These are phyloP conservation scores for Mesopsocus fuscifrons DNA, from an alignment of 2,888 invertebrate species.

Conservation along the genomic window DNA sequence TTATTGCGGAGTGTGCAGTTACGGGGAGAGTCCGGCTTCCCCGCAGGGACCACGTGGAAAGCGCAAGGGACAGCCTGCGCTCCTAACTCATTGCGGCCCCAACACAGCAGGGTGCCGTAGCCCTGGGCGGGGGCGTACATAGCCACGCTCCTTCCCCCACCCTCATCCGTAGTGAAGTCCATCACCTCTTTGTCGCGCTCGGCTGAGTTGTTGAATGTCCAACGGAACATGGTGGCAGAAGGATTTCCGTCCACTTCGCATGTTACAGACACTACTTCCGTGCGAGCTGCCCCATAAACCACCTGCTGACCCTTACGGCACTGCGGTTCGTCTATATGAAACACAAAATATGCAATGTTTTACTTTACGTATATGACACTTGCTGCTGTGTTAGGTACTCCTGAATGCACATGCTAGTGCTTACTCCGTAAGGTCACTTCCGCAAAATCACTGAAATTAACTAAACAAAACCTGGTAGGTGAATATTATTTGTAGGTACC, in stretches of 20 bases:
- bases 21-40: conserved; percentile 23
- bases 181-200: conserved; percentile 16
- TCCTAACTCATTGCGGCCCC: conserved; percentile 17
- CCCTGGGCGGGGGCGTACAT: conserved; percentile 23
- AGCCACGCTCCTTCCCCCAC: conserved; percentile 22
- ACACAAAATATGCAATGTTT: no score
- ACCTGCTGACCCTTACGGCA: conserved; percentile 17
- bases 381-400: no score
- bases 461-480: no score
- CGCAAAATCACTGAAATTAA: no score
- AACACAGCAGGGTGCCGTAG: conserved; percentile 18
- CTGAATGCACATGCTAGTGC: no score
- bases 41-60: conserved; percentile 19
- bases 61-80: conserved; percentile 18
- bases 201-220: conserved; percentile 24
- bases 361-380: no score
- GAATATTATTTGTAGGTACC: no score
- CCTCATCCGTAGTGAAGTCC: conserved; percentile 20
- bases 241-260: conserved; percentile 25
- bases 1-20: conserved; percentile 23
- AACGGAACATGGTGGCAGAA: conserved; percentile 20
- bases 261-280: conserved; percentile 16
- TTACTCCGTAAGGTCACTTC: no score
- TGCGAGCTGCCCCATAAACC: conserved; percentile 17
- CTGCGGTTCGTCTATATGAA: conserved; percentile 18